These are phyloP conservation scores for Chaenocephalus aceratus DNA, from an alignment of 2,113 vertebrate genomes.

Conservation along the genomic window DNA sequence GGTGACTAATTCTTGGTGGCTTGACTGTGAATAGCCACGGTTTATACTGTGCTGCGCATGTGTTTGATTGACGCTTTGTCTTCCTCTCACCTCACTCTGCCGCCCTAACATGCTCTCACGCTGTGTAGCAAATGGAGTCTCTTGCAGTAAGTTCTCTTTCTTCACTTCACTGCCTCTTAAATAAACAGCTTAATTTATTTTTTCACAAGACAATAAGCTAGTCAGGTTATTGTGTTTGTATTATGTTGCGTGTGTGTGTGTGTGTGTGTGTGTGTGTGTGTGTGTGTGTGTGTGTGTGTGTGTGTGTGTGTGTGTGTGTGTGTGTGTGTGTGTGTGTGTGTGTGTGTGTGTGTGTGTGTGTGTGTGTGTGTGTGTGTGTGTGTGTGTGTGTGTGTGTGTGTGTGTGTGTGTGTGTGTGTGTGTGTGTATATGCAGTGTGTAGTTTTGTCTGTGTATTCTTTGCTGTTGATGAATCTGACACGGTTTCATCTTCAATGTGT, in stretches of 20 bases:
- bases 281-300: constrained; percentile 10
- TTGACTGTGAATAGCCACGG: constrained; percentile 68
- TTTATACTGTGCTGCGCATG: constrained; percentile 62
- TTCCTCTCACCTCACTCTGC: constrained; percentile 87
- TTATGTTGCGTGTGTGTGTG: constrained; percentile 30
- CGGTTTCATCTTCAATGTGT: constrained; percentile 43
- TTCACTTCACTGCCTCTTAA: constrained; percentile 60
- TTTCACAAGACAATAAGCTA: constrained; percentile 13
- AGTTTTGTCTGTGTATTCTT: neutral
- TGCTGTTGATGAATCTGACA: constrained; percentile 14
- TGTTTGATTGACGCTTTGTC: constrained; percentile 80
- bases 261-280: constrained; percentile 10
- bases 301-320: constrained; percentile 8
- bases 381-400: constrained; percentile 23
- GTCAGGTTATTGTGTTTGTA: neutral
- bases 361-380: constrained; percentile 29
- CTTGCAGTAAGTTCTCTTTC: constrained; percentile 98
- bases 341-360: constrained; percentile 38
- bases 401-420: constrained; percentile 11
- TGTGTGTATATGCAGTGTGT: constrained; percentile 12
- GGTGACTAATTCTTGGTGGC: constrained; percentile 86
- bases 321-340: constrained; percentile 12
- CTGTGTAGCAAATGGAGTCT: constrained; percentile 99
- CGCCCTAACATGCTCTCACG: constrained; percentile 95
- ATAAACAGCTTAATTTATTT: constrained; percentile 39